These are phyloP conservation scores for Kryptopterus vitreolus DNA, from an alignment of 2,797 vertebrate species.

Conservation along the genomic window DNA sequence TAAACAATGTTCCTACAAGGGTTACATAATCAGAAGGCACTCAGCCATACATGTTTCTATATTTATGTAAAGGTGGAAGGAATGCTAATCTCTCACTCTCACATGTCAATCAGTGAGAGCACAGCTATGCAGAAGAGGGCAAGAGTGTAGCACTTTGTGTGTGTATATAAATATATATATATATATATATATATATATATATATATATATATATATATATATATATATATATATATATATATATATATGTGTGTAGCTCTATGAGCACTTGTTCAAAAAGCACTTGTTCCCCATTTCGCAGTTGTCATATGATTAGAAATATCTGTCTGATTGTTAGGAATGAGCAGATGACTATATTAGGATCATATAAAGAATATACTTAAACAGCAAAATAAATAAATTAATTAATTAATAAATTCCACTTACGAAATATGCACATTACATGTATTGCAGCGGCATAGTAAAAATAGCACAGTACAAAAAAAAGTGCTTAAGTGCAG, in stretches of 20 bases:
- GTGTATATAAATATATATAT: too few relatives aligned
- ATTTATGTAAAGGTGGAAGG: not conserved
- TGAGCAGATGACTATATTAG: not conserved
- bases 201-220: too few relatives aligned
- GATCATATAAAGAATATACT: not conserved
- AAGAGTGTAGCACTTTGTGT: not conserved
- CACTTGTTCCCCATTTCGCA: not conserved
- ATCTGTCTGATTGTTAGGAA: not conserved
- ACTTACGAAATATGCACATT: constrained; percentile 2
- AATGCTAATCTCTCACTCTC: not conserved
- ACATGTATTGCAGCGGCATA: not conserved
- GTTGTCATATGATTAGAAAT: not conserved
- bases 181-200: too few relatives aligned
- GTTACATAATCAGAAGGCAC: not conserved
- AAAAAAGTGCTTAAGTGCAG: not conserved
- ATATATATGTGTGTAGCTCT: not conserved
- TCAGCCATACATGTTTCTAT: not conserved
- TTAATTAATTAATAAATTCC: too few relatives aligned
- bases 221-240: too few relatives aligned
- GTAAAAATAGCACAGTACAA: constrained; percentile 4
- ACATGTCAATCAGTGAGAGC: not conserved
- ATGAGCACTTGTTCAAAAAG: not conserved
- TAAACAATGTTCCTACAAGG: not conserved
- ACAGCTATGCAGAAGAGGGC: not conserved
- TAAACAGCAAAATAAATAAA: not conserved